phyloP scores from a whole-genome alignment of 2,113 vertebrate species.

The Xenotilapia leptura region DNA sequence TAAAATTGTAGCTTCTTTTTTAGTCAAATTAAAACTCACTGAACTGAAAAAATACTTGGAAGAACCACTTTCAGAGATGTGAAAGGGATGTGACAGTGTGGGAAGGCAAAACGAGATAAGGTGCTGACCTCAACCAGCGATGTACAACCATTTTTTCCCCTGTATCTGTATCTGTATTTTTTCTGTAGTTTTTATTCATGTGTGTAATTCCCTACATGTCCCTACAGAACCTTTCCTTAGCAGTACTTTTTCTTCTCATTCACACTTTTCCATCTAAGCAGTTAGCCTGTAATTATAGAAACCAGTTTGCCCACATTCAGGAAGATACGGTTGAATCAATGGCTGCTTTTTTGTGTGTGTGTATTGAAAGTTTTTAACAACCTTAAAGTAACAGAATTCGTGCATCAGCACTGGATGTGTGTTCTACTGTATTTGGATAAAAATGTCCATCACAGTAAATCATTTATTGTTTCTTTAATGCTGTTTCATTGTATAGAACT shows the following conservation, averaged over 20 bases:
- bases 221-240: not conserved
- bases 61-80: not conserved
- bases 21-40: slow-evolving; percentile 13
- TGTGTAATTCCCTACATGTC: not conserved
- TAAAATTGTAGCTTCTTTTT: not conserved
- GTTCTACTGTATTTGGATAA: not conserved
- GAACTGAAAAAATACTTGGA: not conserved
- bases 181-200: not conserved
- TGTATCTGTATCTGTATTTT: not conserved
- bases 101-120: not conserved
- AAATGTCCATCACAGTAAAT: not conserved
- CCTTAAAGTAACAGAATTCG: not conserved
- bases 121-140: not conserved
- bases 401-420: not conserved
- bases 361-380: not conserved
- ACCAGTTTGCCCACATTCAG: not conserved
- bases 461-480: not conserved
- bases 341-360: not conserved
- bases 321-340: not conserved
- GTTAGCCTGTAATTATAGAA: not conserved
- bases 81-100: not conserved
- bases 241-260: not conserved
- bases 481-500: not conserved
- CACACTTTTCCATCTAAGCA: not conserved
- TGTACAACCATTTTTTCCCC: not conserved